Conservation (phyloP, 2,113 vertebrate genomes). For the Dermatemys mawii region DNA sequence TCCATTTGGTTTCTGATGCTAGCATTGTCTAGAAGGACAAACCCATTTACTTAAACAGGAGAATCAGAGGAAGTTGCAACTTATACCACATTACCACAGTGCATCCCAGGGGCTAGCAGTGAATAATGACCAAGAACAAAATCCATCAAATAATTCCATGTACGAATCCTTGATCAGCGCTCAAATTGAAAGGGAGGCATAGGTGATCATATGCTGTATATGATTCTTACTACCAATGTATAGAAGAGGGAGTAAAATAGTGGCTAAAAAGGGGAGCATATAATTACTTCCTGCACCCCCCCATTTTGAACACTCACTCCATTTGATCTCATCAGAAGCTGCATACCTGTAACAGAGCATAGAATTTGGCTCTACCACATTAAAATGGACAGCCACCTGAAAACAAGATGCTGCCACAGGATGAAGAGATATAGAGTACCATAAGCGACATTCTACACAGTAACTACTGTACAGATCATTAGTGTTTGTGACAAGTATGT, state of each 20-base stretch:
- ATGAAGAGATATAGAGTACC: background rate
- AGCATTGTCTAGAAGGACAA: background rate
- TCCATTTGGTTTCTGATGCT: background rate
- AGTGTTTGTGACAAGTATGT: slow-evolving; percentile 22
- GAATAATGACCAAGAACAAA: background rate
- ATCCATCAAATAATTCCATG: background rate
- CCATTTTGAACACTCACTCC: background rate
- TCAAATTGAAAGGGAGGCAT: background rate
- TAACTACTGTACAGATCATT: slow-evolving; percentile 26
- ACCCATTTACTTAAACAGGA: background rate
- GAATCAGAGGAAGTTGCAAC: background rate
- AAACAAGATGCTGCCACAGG: background rate
- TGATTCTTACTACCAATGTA: background rate
- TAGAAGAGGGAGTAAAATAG: background rate
- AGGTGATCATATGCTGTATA: background rate
- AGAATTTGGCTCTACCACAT: background rate
- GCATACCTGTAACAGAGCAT: background rate
- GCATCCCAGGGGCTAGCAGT: background rate
- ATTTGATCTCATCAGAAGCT: background rate
- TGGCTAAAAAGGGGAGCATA: background rate
- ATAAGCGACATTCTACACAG: background rate
- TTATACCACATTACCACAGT: background rate
- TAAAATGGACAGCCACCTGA: background rate
- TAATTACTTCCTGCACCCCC: background rate
- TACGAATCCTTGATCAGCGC: background rate